A percentile compares a stretch with the other conserved stretches of the same genome.
Evolutionary conservation across 2,888 invertebrate genomes (phyloP).

Genomic region (Carpatolechia fugitivella): DNA sequence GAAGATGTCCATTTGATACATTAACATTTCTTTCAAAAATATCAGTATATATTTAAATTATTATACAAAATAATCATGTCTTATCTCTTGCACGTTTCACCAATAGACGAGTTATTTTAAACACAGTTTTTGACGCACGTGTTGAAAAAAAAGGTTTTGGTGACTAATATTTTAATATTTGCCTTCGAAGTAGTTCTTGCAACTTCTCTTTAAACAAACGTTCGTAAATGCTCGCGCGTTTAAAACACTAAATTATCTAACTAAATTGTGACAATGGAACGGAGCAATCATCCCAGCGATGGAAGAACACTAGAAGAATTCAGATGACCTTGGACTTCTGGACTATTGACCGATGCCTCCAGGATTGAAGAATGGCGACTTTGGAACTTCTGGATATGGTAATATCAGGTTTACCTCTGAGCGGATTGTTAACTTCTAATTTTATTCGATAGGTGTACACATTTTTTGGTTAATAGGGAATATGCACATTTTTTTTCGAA

Average conservation of each 20-base stretch:
- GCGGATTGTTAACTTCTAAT: too few relatives aligned
- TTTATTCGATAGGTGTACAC: too few relatives aligned
- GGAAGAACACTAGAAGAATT: not conserved
- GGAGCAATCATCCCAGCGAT: not conserved
- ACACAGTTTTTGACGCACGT: not conserved
- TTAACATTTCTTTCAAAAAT: not conserved
- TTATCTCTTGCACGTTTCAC: constrained; percentile 2
- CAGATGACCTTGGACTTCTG: not conserved
- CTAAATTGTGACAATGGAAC: not conserved
- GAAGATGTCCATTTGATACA: constrained; percentile 15
- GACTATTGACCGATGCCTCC: not conserved
- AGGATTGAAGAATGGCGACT: not conserved
- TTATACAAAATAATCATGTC: not conserved
- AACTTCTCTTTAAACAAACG: constrained; percentile 25
- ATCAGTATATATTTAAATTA: not conserved
- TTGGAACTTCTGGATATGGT: too few relatives aligned
- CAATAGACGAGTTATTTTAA: not conserved
- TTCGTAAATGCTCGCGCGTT: not conserved
- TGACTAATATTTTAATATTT: not conserved
- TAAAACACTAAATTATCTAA: not conserved
- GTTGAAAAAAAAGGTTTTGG: not conserved
- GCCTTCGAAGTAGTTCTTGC: constrained; percentile 25
- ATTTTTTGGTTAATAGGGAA: too few relatives aligned
- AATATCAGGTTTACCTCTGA: too few relatives aligned
- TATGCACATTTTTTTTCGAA: too few relatives aligned